These are phyloP conservation scores for Phoxinus dragarum DNA, from an alignment of 2,797 vertebrate genomes.

Conservation along the genomic window DNA sequence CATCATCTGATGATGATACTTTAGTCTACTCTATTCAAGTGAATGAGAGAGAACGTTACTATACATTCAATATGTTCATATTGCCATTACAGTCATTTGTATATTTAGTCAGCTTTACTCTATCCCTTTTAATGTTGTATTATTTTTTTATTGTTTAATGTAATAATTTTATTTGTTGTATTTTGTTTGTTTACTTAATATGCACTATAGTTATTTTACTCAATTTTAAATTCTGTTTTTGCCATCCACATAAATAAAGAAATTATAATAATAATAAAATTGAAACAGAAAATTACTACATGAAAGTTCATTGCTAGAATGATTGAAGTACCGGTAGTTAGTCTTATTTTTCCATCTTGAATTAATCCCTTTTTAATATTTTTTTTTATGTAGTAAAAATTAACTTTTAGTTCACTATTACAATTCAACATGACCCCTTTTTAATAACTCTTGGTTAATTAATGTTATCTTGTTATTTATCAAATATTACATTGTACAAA, in stretches of 20 bases:
- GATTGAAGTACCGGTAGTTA: background rate
- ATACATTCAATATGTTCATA: background rate
- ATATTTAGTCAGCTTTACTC: background rate
- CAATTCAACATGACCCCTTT: no score
- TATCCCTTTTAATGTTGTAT: background rate
- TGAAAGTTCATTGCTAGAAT: background rate
- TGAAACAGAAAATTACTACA: background rate
- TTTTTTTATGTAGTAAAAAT: background rate
- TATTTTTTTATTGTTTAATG: background rate
- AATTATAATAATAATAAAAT: background rate
- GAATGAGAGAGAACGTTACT: background rate
- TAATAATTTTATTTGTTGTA: background rate
- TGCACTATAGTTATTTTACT: background rate
- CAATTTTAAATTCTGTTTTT: background rate
- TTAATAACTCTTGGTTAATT: background rate
- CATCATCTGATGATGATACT: constrained; percentile 12
- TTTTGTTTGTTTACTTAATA: background rate
- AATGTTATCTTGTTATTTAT: background rate
- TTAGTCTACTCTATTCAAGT: background rate
- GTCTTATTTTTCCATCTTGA: background rate
- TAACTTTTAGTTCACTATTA: background rate
- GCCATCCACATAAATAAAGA: background rate
- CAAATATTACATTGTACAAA: background rate
- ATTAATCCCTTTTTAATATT: background rate
- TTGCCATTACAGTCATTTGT: background rate